Evolutionary conservation across 2,888 invertebrate species (phyloP).

Genomic region (Coremacera marginata): DNA sequence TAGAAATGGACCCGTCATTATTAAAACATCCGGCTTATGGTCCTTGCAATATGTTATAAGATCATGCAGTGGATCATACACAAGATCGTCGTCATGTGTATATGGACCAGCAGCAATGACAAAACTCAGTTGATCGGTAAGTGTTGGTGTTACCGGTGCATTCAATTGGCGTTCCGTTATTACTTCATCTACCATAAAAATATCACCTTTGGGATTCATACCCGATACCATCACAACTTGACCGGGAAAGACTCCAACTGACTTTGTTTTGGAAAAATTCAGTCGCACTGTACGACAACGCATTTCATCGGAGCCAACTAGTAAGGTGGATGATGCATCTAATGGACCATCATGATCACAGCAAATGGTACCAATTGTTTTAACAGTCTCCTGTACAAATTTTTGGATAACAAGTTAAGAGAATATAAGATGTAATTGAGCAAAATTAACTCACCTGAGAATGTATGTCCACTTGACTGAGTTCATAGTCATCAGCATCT

Average conservation of each 20-base stretch:
- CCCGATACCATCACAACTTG: conserved; percentile 78
- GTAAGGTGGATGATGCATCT: conserved; percentile 77
- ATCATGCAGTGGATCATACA: conserved; percentile 86
- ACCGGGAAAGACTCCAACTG: conserved; percentile 66
- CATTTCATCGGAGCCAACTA: conserved; percentile 76
- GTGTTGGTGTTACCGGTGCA: conserved; percentile 68
- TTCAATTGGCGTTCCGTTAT: conserved; percentile 72
- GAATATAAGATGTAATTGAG: not conserved
- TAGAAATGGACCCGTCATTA: conserved; percentile 88
- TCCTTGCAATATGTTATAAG: conserved; percentile 77
- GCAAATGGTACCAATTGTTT: conserved; percentile 78
- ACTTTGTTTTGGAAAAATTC: conserved; percentile 71
- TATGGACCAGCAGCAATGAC: conserved; percentile 88
- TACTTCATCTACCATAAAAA: conserved; percentile 77
- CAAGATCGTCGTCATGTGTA: conserved; percentile 80
- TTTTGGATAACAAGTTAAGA: not conserved
- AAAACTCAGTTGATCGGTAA: conserved; percentile 74
- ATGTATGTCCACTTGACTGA: conserved; percentile 62
- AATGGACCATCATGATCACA: conserved; percentile 80
- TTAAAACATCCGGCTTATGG: conserved; percentile 81
- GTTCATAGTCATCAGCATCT: conserved; percentile 59
- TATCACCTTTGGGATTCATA: conserved; percentile 78
- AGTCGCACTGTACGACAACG: conserved; percentile 70
- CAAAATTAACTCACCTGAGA: conserved; percentile 53
- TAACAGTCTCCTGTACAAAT: conserved; percentile 54